Evolutionary conservation across 2,797 vertebrate species (phyloP).

Genomic region (Helarctos malayanus): DNA sequence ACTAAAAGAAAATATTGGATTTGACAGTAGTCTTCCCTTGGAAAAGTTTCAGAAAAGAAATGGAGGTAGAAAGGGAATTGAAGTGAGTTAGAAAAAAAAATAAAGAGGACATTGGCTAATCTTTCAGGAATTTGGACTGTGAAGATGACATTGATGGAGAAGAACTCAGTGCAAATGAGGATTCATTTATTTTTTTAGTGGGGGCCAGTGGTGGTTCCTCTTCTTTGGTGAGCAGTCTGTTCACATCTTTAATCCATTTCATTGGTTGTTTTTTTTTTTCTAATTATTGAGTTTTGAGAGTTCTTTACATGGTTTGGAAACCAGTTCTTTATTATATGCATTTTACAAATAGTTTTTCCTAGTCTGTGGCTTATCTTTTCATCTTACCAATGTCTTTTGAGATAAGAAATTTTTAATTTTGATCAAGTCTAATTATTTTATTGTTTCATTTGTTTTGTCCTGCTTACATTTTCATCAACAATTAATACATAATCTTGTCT

Average conservation of each 20-base stretch:
- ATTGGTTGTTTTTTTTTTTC: not conserved
- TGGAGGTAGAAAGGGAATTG: not conserved
- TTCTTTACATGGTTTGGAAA: not conserved
- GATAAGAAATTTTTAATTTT: conserved; percentile 34
- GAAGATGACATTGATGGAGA: not conserved
- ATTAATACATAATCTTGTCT: not conserved
- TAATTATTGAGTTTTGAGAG: not conserved
- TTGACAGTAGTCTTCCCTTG: not conserved
- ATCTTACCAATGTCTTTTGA: conserved; percentile 22
- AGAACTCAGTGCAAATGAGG: not conserved
- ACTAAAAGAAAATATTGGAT: not conserved
- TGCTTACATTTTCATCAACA: not conserved
- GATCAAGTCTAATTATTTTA: not conserved
- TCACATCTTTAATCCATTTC: not conserved
- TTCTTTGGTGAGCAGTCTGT: not conserved
- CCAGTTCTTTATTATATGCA: not conserved
- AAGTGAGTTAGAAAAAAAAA: not conserved
- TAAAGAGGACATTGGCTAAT: not conserved
- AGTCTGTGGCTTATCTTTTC: not conserved
- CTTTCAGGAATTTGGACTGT: not conserved
- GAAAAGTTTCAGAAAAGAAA: conserved; percentile 17
- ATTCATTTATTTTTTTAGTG: not conserved
- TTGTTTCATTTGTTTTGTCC: not conserved
- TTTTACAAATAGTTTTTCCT: not conserved
- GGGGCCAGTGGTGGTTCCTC: not conserved